Conservation (phyloP, 2,888 invertebrate genomes). For the Cordilura impudica region DNA sequence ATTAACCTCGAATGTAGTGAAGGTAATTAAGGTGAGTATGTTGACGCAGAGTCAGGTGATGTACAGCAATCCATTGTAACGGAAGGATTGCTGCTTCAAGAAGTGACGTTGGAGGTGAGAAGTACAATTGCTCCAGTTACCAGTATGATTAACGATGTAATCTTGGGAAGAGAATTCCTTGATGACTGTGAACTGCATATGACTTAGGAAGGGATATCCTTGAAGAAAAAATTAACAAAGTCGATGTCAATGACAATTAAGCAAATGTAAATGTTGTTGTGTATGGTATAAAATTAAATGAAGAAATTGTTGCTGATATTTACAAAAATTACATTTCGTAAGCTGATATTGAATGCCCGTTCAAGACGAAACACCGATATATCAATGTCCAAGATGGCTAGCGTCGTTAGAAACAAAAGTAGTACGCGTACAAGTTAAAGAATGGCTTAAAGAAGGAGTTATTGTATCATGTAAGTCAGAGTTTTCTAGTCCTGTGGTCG, state of each 20-base stretch:
- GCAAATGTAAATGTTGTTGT: not conserved
- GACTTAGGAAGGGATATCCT: not conserved
- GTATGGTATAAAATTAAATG: not conserved
- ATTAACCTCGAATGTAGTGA: too few relatives aligned
- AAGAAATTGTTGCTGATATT: not conserved
- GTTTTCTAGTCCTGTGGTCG: conserved; percentile 65
- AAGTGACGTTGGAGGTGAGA: too few relatives aligned
- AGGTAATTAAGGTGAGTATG: too few relatives aligned
- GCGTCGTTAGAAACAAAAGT: conserved; percentile 27
- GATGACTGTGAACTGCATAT: not conserved
- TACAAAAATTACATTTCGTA: not conserved
- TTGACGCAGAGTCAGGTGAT: too few relatives aligned
- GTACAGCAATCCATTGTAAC: too few relatives aligned
- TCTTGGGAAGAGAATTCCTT: not conserved
- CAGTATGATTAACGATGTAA: too few relatives aligned
- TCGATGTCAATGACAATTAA: not conserved
- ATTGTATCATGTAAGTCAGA: conserved; percentile 56
- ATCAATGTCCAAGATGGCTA: conserved; percentile 14
- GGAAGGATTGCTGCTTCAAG: too few relatives aligned
- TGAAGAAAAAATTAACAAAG: not conserved
- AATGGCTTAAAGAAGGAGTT: conserved; percentile 51
- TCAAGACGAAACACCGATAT: not conserved
- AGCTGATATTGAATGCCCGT: not conserved
- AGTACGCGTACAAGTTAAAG: conserved; percentile 30
- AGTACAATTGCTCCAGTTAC: too few relatives aligned